These are phyloP conservation scores for Perdita meconis DNA, from an alignment of 2,888 invertebrate genomes.

Conservation along the genomic window DNA sequence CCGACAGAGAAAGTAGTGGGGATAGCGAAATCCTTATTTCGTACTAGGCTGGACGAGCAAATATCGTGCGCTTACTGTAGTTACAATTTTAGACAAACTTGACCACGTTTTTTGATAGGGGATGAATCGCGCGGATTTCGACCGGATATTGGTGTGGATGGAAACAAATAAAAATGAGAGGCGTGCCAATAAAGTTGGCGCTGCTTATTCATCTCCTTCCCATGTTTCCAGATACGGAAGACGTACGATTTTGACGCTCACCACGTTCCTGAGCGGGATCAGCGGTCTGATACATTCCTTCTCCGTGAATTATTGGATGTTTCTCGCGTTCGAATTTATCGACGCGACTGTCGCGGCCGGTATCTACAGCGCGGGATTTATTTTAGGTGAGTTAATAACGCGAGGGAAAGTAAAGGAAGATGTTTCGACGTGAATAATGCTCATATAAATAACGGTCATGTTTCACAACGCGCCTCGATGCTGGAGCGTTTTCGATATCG, in stretches of 20 bases:
- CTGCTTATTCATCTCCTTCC: conserved; percentile 8
- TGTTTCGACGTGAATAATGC: conserved; percentile 48
- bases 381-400: conserved; percentile 86
- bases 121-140: neutral
- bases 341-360: conserved; percentile 90
- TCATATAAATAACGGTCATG: conserved; percentile 52
- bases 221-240: conserved; percentile 87
- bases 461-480: conserved; percentile 22
- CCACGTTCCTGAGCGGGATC: conserved; percentile 87
- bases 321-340: conserved; percentile 89
- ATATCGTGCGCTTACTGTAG: no score
- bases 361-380: conserved; percentile 90
- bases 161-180: conserved; percentile 1
- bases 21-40: no score
- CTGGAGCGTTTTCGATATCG: conserved; percentile 32
- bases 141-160: neutral
- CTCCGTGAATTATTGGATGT: conserved; percentile 89
- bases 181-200: conserved; percentile 1
- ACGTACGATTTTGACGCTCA: conserved; percentile 86
- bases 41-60: no score
- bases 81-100: no score
- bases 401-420: conserved; percentile 49
- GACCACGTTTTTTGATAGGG: no score
- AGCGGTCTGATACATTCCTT: conserved; percentile 89
- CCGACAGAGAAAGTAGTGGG: no score